Evolutionary conservation across 2,888 invertebrate species (phyloP), one percentile per base, ranked within the genome.

Genomic region (Bombylius discolor): DNA sequence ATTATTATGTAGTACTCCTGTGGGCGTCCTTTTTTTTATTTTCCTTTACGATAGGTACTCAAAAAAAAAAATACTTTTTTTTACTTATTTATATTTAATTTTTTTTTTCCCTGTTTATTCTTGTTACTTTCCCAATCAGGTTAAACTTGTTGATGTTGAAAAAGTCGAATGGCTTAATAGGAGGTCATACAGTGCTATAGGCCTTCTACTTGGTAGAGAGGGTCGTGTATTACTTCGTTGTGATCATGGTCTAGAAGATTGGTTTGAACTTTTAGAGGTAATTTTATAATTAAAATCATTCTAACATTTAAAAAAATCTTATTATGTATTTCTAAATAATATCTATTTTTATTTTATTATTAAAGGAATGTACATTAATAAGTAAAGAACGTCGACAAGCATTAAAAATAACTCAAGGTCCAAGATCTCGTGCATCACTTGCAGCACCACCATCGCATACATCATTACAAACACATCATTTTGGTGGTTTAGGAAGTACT

Each of bases 121-220:
- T 53, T 48, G 57, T 52, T 51, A 47, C 66, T 68, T 9, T 68
- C 23, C 23, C 23, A 23, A 23, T 23, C 23, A 79, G 79, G 76
- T 81, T 60, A 79, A 80, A 68, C 73, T 81, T 62, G 79, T 81
- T 54, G 83, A 83, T 67, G 80, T 83, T 49, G 81, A 82, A 64
- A 78, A 78, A 64, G 79, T 83, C 49, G 81, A 82, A 70, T 83
- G 82, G 82, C 77, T 81, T 58, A 82, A 81, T 68, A 79, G 81
- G 61, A 80, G 81, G 63, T 81, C 79, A 53, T 82, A 81, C 66
- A 81, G 80, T 66, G 77, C 80, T 61, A 80, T 83, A 61, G 77
- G 77, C n/a, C 66, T 80, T 56, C 76, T 78, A 48, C 68, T 82
- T 62, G 73, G 77, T 34, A 70, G 78, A 58, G 78, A 78, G 61